A percentile compares a stretch with the other conserved stretches of the same genome.
These are phyloP conservation scores for Entomyzon cyanotis DNA, from an alignment of 2,113 vertebrate genomes.

Conservation along the genomic window DNA sequence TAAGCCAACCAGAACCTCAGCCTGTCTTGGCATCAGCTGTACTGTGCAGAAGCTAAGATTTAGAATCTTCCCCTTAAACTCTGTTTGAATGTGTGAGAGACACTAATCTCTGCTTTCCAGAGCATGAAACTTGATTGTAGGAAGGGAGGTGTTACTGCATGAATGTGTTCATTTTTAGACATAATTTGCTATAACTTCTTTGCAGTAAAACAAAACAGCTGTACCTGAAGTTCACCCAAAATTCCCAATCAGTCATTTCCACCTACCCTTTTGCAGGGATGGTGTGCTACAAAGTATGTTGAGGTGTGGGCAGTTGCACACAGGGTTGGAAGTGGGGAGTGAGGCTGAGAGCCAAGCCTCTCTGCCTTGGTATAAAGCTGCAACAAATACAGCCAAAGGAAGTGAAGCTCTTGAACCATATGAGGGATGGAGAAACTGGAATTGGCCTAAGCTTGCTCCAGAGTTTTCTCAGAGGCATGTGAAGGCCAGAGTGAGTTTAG, in stretches of 20 bases:
- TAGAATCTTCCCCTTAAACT: background rate
- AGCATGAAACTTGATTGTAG: slow-evolving; percentile 30
- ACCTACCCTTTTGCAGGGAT: background rate
- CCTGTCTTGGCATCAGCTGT: background rate
- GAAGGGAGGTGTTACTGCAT: slow-evolving; percentile 29
- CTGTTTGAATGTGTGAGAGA: background rate
- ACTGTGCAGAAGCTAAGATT: background rate
- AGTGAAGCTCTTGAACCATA: background rate
- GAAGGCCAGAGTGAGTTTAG: background rate
- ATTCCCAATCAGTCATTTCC: background rate
- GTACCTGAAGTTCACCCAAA: slow-evolving; percentile 42
- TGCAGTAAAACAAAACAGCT: slow-evolving; percentile 33
- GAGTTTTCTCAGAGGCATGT: background rate
- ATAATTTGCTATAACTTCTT: slow-evolving; percentile 12
- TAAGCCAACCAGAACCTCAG: background rate
- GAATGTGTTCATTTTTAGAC: slow-evolving; percentile 33
- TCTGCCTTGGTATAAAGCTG: background rate
- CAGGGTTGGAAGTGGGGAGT: background rate
- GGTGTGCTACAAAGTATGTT: background rate
- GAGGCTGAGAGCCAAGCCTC: background rate
- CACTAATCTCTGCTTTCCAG: background rate
- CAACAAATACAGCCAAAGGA: background rate
- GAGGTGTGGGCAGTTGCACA: background rate
- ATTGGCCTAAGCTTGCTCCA: background rate
- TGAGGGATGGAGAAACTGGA: background rate